These are phyloP conservation scores for Pammene fasciana DNA, from an alignment of 2,888 invertebrate genomes.

Conservation along the genomic window DNA sequence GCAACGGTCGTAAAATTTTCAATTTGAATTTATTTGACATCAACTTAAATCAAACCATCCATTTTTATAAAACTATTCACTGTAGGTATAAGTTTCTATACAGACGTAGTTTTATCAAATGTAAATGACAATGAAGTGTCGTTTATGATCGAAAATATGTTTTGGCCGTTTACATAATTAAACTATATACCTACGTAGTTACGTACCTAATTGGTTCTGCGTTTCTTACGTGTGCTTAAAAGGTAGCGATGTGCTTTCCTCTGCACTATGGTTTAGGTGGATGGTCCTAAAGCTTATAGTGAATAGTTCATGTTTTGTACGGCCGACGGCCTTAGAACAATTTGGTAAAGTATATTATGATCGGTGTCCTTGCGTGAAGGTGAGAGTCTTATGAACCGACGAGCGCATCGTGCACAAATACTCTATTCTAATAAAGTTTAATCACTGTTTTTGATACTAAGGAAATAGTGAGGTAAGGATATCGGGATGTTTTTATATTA, in stretches of 20 bases:
- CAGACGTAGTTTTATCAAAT: too few species aligned
- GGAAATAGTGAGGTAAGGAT: constrained; percentile 55
- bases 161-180: too few species aligned
- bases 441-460: constrained; percentile 72
- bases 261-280: constrained; percentile 54
- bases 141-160: too few species aligned
- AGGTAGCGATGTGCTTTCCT: constrained; percentile 49
- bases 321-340: constrained; percentile 69
- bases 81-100: too few species aligned
- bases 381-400: constrained; percentile 43
- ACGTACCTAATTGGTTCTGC: neutral
- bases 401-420: constrained; percentile 70
- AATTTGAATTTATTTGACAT: neutral
- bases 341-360: constrained; percentile 60
- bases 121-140: too few species aligned
- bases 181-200: too few species aligned
- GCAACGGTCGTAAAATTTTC: neutral
- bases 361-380: constrained; percentile 60
- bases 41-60: too few species aligned
- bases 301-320: constrained; percentile 64
- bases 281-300: constrained; percentile 76
- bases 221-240: neutral
- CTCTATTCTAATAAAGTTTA: constrained; percentile 69
- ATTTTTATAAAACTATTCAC: too few species aligned
- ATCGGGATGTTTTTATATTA: constrained; percentile 62